phyloP scores from a whole-genome alignment of 2,113 vertebrate genomes.

The Fulica atra region DNA sequence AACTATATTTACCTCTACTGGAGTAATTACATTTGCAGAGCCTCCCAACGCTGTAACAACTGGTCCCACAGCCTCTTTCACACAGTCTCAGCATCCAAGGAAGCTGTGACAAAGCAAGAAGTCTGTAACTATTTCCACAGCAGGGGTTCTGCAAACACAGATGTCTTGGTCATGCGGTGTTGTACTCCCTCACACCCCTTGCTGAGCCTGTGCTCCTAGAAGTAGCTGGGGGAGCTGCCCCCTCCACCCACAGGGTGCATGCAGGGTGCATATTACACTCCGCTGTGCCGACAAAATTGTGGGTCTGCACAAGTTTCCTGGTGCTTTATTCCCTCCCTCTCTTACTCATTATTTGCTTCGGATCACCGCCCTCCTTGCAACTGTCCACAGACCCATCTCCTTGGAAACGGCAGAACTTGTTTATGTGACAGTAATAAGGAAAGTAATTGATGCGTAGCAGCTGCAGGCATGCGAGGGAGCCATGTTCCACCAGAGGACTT shows the following conservation, averaged over 20 bases:
- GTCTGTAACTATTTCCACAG: background rate
- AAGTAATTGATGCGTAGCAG: background rate
- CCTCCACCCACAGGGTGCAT: background rate
- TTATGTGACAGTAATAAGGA: constrained; percentile 9
- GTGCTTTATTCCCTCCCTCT: constrained; percentile 6
- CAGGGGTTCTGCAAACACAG: constrained; percentile 3
- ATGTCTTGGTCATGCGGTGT: fast-evolving
- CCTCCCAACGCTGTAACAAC: background rate
- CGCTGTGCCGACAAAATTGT: background rate
- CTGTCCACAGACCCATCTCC: background rate
- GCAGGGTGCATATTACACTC: background rate
- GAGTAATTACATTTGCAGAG: background rate
- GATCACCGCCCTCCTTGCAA: background rate
- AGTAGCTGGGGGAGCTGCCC: background rate
- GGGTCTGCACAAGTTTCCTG: background rate
- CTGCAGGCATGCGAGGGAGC: background rate
- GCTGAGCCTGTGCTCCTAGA: background rate
- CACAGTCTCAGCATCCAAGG: background rate
- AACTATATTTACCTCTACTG: background rate
- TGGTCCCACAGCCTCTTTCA: background rate
- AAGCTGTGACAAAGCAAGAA: background rate
- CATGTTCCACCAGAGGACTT: background rate
- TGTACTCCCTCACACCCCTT: background rate
- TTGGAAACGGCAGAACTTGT: constrained; percentile 31
- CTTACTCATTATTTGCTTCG: background rate